Conservation (phyloP, 2,797 vertebrate genomes). For the Melopsittacus undulatus region DNA sequence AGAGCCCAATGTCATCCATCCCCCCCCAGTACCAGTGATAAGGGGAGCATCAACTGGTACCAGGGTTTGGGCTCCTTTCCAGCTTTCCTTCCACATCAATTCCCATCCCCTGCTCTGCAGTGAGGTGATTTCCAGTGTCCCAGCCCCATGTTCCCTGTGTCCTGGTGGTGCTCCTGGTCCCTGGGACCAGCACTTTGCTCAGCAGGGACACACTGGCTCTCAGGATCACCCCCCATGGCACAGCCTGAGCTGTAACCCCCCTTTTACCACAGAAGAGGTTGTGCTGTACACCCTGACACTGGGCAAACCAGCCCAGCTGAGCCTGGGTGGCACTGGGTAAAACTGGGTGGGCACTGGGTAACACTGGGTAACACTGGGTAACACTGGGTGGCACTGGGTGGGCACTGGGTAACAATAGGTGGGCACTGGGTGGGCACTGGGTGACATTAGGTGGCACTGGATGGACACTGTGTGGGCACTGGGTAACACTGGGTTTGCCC, state of each 20-base stretch:
- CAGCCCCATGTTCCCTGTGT: not conserved
- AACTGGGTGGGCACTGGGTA: no score
- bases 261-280: not conserved
- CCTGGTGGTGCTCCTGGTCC: not conserved
- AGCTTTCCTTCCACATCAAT: accelerated
- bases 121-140: accelerated
- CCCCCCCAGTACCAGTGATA: not conserved
- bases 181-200: not conserved
- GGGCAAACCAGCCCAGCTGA: not conserved
- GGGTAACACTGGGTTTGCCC: no score
- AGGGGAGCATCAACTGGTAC: not conserved
- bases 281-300: not conserved
- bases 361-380: no score
- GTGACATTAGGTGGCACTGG: no score
- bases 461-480: no score
- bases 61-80: no score
- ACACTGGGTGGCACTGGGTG: no score
- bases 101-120: not conserved
- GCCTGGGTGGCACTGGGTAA: not conserved
- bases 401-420: no score
- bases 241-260: not conserved
- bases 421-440: no score
- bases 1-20: no score
- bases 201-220: not conserved
- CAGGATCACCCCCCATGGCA: accelerated